A percentile compares a stretch with the other conserved stretches of the same genome.
Evolutionary conservation across 1,140 invertebrate species (phyloP).

Genomic region (Oscheius sp.): DNA sequence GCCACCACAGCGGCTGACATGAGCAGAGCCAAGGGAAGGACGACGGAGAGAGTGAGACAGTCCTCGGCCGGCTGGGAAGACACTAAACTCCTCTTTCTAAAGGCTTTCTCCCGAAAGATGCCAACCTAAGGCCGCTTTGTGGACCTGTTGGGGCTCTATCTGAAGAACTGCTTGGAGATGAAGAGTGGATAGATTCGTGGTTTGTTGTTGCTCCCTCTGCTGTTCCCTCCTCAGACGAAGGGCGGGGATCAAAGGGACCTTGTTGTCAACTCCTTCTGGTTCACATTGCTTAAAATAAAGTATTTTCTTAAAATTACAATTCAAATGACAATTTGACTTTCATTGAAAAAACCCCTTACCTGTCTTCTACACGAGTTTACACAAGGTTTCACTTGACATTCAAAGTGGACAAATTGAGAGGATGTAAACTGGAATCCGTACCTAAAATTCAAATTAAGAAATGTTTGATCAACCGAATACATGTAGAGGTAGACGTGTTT

Average conservation of each 20-base stretch:
- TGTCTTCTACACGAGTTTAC: conserved; percentile 33
- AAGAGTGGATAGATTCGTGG: background rate
- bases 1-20: background rate
- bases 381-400: conserved; percentile 41
- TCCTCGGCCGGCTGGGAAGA: background rate
- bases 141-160: conserved; percentile 16
- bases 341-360: conserved; percentile 6
- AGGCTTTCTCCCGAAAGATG: background rate
- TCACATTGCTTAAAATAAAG: conserved; percentile 12
- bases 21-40: background rate
- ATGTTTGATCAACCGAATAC: conserved; percentile 2
- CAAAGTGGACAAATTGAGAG: conserved; percentile 33
- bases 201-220: background rate
- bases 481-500: conserved; percentile 45
- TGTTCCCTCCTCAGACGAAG: background rate
- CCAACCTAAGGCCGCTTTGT: conserved; percentile 13
- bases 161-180: conserved; percentile 12
- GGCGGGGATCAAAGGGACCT: conserved; percentile 15
- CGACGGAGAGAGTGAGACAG: background rate
- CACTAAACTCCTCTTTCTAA: conserved; percentile 2
- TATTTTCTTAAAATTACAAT: background rate
- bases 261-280: conserved; percentile 10
- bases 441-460: background rate
- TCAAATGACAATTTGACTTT: background rate
- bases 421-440: conserved; percentile 41